Percentiles rank a stretch among this genome's conserved stretches.
These are phyloP conservation scores for Brienomyrus brachyistius DNA, from an alignment of 2,113 vertebrate genomes.

Conservation along the genomic window DNA sequence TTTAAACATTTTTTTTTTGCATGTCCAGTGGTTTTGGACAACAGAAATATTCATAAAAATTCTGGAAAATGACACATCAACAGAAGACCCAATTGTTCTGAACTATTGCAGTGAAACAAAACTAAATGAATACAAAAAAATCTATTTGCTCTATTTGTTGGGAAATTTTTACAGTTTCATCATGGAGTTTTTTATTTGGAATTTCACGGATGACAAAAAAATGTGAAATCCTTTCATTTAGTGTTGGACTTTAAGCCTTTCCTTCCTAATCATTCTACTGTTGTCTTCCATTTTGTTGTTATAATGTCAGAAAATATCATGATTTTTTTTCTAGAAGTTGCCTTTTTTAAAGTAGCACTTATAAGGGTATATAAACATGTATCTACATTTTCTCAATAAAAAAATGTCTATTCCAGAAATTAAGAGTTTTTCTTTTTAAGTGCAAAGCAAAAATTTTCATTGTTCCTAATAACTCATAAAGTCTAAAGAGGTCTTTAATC, in stretches of 20 bases:
- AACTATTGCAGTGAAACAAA: neutral
- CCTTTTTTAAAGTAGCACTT: neutral
- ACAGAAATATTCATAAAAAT: neutral
- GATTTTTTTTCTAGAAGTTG: neutral
- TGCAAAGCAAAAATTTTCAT: neutral
- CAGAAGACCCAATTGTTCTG: neutral
- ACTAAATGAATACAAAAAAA: neutral
- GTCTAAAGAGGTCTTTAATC: slow-evolving; percentile 23
- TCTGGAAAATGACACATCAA: neutral
- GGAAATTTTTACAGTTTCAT: neutral
- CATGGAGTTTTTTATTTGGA: neutral
- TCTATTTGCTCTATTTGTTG: neutral
- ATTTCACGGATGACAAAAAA: neutral
- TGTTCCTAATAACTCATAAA: slow-evolving; percentile 16
- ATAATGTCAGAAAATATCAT: neutral
- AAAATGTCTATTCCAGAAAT: neutral
- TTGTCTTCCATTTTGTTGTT: neutral
- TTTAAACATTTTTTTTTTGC: neutral
- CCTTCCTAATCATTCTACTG: neutral
- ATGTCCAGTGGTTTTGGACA: neutral
- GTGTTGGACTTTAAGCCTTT: neutral
- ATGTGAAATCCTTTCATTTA: neutral
- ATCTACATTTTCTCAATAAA: neutral
- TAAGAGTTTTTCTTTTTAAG: neutral
- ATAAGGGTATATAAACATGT: neutral